These are phyloP conservation scores for Hylomyscus alleni DNA, from an alignment of 2,797 vertebrate genomes.

Conservation along the genomic window DNA sequence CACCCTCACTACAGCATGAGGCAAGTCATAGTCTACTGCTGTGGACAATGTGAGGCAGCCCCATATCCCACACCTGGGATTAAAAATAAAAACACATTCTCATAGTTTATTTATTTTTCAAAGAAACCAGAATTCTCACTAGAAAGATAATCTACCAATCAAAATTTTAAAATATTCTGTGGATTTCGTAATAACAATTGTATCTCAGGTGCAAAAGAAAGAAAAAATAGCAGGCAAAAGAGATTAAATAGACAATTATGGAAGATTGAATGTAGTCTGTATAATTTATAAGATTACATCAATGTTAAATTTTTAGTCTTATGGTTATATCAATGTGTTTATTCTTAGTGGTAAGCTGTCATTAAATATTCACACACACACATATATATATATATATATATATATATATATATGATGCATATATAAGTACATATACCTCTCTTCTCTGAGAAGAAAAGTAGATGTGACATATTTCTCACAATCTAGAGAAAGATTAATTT, in stretches of 20 bases:
- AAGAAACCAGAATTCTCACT: neutral
- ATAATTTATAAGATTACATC: neutral
- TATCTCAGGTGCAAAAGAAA: neutral
- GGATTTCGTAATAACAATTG: constrained; percentile 50
- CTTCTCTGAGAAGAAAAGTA: neutral
- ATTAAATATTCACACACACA: constrained; percentile 56
- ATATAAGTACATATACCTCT: neutral
- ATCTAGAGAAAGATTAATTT: constrained; percentile 34
- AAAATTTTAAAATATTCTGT: constrained; percentile 48
- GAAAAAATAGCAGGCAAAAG: constrained; percentile 7
- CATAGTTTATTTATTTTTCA: neutral
- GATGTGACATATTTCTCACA: neutral
- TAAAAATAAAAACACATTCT: neutral
- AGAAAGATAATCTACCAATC: neutral
- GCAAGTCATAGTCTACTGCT: neutral
- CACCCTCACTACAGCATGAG: neutral
- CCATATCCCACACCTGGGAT: neutral
- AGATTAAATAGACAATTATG: neutral
- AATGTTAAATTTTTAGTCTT: constrained; percentile 36
- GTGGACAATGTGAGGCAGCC: neutral
- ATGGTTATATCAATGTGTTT: neutral
- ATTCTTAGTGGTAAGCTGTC: neutral
- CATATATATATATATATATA: no score
- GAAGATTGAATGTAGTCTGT: neutral
- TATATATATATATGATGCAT: neutral